These are phyloP conservation scores for Hyaena hyaena DNA, from an alignment of 2,113 vertebrate genomes.

Conservation along the genomic window DNA sequence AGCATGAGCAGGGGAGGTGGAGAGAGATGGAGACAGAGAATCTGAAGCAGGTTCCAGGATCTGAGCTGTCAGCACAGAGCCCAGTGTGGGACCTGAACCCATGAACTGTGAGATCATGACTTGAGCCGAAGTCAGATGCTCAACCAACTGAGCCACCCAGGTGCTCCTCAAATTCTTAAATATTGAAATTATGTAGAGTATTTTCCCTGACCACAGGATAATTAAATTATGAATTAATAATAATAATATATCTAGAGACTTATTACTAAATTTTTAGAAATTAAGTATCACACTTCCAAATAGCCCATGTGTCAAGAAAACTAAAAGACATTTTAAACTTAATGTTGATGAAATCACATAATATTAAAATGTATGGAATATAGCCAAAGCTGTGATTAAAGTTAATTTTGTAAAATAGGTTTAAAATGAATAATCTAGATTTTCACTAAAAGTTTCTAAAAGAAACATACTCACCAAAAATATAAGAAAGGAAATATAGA, in stretches of 20 bases:
- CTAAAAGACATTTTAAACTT: not conserved
- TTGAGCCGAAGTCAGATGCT: too few species aligned
- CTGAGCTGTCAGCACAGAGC: too few species aligned
- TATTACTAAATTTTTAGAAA: not conserved
- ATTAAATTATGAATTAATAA: not conserved
- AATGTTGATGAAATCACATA: not conserved
- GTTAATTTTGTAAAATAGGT: not conserved
- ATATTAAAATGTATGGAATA: not conserved
- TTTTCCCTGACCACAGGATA: not conserved
- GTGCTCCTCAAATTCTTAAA: not conserved
- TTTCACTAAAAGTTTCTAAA: not conserved
- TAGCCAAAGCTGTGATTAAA: not conserved
- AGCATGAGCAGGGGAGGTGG: too few species aligned
- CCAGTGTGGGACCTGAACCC: too few species aligned
- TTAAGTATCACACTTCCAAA: not conserved
- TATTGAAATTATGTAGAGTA: not conserved
- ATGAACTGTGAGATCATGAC: too few species aligned
- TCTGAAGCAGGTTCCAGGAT: too few species aligned
- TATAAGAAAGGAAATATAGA: not conserved
- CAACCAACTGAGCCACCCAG: too few species aligned
- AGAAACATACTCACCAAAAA: not conserved
- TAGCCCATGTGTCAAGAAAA: not conserved
- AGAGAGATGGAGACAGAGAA: too few species aligned
- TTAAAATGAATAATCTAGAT: not conserved
- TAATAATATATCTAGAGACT: not conserved